Evolutionary conservation across 2,888 invertebrate species (phyloP).

Genomic region (Agrochola lychnidis): DNA sequence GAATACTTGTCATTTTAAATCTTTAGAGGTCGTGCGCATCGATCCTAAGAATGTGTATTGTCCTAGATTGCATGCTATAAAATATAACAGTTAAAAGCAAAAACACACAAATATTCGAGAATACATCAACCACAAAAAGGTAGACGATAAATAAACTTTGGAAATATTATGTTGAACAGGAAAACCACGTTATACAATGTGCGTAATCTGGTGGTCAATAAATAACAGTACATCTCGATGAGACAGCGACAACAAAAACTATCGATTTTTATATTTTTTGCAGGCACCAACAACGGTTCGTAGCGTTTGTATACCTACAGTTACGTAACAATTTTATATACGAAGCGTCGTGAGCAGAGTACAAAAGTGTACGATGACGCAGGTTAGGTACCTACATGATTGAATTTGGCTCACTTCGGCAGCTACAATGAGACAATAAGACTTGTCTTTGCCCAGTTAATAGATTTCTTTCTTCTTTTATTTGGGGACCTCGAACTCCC

Average conservation of each 20-base stretch:
- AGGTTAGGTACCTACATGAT: conserved; percentile 39
- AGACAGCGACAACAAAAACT: conserved; percentile 62
- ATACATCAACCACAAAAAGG: conserved; percentile 41
- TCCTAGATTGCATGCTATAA: conserved; percentile 24
- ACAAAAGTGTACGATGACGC: conserved; percentile 48
- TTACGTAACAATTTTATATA: conserved; percentile 55
- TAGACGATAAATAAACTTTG: conserved; percentile 57
- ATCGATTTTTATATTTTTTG: conserved; percentile 65
- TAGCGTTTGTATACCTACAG: conserved; percentile 56
- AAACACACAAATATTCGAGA: conserved; percentile 33
- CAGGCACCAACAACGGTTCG: conserved; percentile 48
- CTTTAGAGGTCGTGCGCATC: neutral
- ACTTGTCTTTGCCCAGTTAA: conserved; percentile 32
- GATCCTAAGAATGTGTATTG: conserved; percentile 5
- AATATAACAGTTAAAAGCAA: conserved; percentile 36
- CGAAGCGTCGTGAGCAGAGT: conserved; percentile 40
- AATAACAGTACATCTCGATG: conserved; percentile 64
- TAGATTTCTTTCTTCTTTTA: conserved; percentile 40
- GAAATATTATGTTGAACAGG: conserved; percentile 61
- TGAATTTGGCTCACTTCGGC: conserved; percentile 52
- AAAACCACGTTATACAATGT: conserved; percentile 61
- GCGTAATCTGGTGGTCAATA: conserved; percentile 67
- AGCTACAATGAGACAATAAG: conserved; percentile 42
- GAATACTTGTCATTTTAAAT: conserved; percentile 43
- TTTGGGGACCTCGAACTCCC: conserved; percentile 7